Base-by-base conservation (phyloP, 2,113 vertebrate genomes). In the Myotis lucifugus region DNA sequence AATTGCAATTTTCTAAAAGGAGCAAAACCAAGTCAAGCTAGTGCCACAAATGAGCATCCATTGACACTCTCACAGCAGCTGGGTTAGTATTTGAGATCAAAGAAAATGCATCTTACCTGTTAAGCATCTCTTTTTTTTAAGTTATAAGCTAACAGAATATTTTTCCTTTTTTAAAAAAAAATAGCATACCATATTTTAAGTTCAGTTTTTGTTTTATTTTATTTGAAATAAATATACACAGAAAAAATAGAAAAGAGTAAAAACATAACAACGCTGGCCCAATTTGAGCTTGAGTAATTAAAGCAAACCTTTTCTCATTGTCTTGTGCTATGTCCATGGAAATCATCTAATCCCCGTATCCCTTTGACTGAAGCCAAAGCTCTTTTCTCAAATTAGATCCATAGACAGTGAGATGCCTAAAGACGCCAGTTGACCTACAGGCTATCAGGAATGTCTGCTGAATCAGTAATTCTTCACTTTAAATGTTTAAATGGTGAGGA, bases 351-450 rank as follows among this genome's bases (percentile, higher is more conserved):
- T 59, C 46, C 37, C 13, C 4, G 7, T 46, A 85, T 96, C 52
- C 79, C 77, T 94, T 32, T 85, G 72, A 97, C 32, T 52, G 93
- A 85, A 88, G 46, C 54, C 2, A 34, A 56, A 90, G 32, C 27
- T 94, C 42, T 95, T 61, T 56, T 15, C 72, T 85, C 72, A 61
- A 85, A 93, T 94, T 56, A 95, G 85, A 92, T 70, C 72, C 70
- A 66, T 1, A 21, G 92, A 93, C 72, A 87, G 25, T 6, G 56
- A 76, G 59, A 37, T 8, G 78, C 27, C 67, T 48, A 66, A 93
- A 81, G 48, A 50, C 48, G 32, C 54, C 84, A 2, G 0, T n/a
- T 84, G 95, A 87, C 90, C 95, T 67, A 25, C 40, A 48, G 88
- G 86, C 93, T 74, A 21, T 87, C 23, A 6, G 27, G 48, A 66